Base-by-base conservation (phyloP, 2,113 vertebrate genomes). In the Entosphenus tridentatus region DNA sequence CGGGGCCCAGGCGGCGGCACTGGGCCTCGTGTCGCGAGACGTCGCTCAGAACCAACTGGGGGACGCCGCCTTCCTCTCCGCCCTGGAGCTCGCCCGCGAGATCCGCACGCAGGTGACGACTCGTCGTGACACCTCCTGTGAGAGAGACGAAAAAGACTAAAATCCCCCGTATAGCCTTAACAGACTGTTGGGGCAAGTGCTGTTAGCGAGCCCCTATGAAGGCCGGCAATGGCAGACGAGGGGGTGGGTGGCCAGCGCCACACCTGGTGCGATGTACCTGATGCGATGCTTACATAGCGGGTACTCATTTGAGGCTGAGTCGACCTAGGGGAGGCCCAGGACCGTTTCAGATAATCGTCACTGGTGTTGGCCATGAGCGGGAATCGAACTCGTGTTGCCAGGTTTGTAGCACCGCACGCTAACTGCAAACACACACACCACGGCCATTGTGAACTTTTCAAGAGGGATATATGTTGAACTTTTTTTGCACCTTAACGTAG, bases 61-160 rank as follows among this genome's bases (percentile, higher is more conserved):
- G 1, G 89, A 98, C 12, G 90, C 90, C 3, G 92, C 93, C n/a
- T 98, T 89, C 74, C 77, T 78, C 69, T 80, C 83, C 70, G 92
- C 92, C 11, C 76, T 98, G 73, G 84, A 84, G 70, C 80, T 98
- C 2, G 87, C 90, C 0, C 80, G 76, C 10, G 90, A 98, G 77
- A 93, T 98, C 74, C 83, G 88, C 78, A 85, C 86, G 81, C 89
- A 96, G 88, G 93, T 98, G 39, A 5, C 39, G 39, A 39, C 39
- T 39, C 39, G 6, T 39, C 39, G 39, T 39, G 39, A 82, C 68
- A 14, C 14, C 18, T 55, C 1, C 56, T 39, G 56, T 65, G 57
- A 69, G 68, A 67, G 69, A 55, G 56, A 71, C 72, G 62, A 57
- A 56, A 21, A 70, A 12, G 59, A 55, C 8, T n/a, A 67, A 67